phyloP scores from a whole-genome alignment of 2,888 invertebrate genomes.

The Eumerus sabulonum region DNA sequence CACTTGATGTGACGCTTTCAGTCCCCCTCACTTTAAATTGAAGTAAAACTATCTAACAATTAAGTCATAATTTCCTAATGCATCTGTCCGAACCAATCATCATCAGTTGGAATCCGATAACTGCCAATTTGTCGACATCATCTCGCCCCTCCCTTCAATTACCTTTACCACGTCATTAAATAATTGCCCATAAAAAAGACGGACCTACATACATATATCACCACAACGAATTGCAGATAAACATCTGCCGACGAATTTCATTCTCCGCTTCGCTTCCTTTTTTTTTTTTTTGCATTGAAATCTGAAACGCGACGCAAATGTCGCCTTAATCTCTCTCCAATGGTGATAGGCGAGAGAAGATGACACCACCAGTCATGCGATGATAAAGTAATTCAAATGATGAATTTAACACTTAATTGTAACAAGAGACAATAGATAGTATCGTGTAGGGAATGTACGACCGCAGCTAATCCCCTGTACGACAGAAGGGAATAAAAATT shows the following conservation, averaged over 20 bases:
- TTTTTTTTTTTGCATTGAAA: conserved; percentile 26
- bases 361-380: conserved; percentile 47
- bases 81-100: conserved; percentile 9
- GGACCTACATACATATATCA: conserved; percentile 28
- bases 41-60: no score
- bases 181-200: conserved; percentile 61
- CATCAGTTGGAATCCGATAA: conserved; percentile 19
- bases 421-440: conserved; percentile 57
- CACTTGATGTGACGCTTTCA: no score
- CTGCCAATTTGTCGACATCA: conserved; percentile 49
- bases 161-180: conserved; percentile 67
- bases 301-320: conserved; percentile 44
- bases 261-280: background rate
- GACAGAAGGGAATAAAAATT: conserved; percentile 13
- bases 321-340: conserved; percentile 47
- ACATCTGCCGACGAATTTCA: conserved; percentile 56
- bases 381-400: conserved; percentile 44
- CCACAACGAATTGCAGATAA: conserved; percentile 21
- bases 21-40: no score
- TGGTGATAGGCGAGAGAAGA: conserved; percentile 22
- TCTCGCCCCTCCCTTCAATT: conserved; percentile 32
- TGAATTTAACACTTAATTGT: conserved; percentile 61
- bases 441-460: conserved; percentile 47
- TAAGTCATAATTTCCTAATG: background rate
- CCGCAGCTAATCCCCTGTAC: conserved; percentile 57